phyloP scores from a whole-genome alignment of 1,140 invertebrate species.

The Leptopilina boulardi region DNA sequence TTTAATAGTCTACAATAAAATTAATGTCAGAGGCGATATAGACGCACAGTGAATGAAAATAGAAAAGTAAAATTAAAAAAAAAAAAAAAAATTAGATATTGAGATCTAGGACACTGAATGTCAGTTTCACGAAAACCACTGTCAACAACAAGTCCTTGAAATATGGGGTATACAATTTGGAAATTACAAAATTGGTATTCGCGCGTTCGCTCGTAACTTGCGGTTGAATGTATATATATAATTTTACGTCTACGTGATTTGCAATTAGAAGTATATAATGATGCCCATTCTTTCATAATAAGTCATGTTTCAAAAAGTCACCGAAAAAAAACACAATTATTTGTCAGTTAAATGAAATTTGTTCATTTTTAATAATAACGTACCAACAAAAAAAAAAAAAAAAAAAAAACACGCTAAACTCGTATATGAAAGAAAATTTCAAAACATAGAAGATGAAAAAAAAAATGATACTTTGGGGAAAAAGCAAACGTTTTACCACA shows the following conservation, averaged over 20 bases:
- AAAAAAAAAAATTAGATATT: no score
- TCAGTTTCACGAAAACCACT: conserved; percentile 1
- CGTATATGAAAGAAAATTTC: no score
- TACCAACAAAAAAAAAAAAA: no score
- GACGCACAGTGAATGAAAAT: no score
- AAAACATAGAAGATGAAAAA: no score
- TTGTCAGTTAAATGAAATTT: background rate
- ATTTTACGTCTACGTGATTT: conserved; percentile 4
- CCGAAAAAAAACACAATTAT: background rate
- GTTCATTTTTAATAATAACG: background rate
- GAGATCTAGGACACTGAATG: conserved; percentile 21
- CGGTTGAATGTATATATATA: background rate
- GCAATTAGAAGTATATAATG: conserved; percentile 7
- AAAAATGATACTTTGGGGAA: no score
- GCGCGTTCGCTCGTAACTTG: conserved; percentile 4
- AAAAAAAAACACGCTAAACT: no score
- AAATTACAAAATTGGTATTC: conserved; percentile 16
- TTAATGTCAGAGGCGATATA: no score
- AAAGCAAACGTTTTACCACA: no score
- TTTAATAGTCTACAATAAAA: no score
- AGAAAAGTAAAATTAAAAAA: no score
- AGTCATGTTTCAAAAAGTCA: background rate
- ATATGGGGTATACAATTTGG: background rate
- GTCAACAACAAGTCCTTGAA: conserved; percentile 17
- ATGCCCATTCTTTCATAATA: background rate